Conservation (phyloP, 64 coral and sea anemone genomes). For the Acropora tenuis region DNA sequence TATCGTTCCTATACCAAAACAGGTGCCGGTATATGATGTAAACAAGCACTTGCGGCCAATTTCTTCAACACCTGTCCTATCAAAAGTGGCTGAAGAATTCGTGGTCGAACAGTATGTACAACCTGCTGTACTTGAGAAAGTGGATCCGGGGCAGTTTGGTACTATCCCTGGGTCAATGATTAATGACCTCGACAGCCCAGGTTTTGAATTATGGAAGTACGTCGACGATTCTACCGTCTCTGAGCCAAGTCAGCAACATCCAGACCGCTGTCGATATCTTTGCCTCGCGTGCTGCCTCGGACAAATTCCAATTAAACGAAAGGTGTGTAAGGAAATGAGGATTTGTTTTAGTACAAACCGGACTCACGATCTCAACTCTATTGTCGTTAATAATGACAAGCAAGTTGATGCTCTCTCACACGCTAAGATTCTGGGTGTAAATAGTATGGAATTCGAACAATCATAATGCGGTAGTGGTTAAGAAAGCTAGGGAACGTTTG, state of each 20-base stretch:
- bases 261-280: slow-evolving; percentile 14
- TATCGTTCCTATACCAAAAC: slow-evolving; percentile 32
- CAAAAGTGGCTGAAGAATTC: slow-evolving; percentile 35
- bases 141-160: slow-evolving; percentile 41
- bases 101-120: slow-evolving; percentile 34
- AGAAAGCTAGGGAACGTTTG: slow-evolving; percentile 53
- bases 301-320: neutral
- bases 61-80: slow-evolving; percentile 25
- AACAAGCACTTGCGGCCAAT: slow-evolving; percentile 40
- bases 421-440: slow-evolving; percentile 12
- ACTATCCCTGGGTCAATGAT: slow-evolving; percentile 13
- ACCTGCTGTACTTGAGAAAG: slow-evolving; percentile 25
- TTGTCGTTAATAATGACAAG: slow-evolving; percentile 2
- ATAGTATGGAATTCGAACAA: neutral
- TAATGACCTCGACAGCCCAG: slow-evolving; percentile 15
- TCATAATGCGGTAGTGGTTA: slow-evolving; percentile 38
- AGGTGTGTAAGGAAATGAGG: neutral
- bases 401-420: neutral
- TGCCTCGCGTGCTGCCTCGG: neutral
- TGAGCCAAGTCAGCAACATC: slow-evolving; percentile 15
- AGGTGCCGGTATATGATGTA: slow-evolving; percentile 31
- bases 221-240: slow-evolving; percentile 20
- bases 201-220: slow-evolving; percentile 30
- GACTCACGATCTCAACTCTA: neutral
- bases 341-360: neutral